phyloP scores from a whole-genome alignment of 1,140 invertebrate species.

The Nymphalis io region DNA sequence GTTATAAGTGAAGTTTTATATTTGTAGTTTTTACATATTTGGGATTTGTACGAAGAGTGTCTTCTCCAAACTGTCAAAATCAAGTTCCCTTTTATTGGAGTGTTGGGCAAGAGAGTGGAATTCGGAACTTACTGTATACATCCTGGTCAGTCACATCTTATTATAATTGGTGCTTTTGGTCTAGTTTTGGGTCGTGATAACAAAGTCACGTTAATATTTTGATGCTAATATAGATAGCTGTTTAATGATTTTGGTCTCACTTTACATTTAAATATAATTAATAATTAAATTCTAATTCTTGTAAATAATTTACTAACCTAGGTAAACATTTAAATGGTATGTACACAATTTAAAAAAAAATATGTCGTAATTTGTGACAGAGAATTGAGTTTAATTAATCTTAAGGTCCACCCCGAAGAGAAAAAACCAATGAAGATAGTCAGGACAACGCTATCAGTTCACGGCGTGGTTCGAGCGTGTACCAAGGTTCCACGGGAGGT shows the following conservation, averaged over 20 bases:
- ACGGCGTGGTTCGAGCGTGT: constrained; percentile 52
- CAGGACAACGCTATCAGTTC: constrained; percentile 32
- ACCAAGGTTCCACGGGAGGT: constrained; percentile 51
- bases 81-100: constrained; percentile 78
- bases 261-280: no score
- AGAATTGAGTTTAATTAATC: neutral
- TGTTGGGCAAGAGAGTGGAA: constrained; percentile 78
- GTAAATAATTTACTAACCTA: no score
- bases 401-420: constrained; percentile 51
- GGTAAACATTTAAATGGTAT: no score
- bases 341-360: no score
- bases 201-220: neutral
- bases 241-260: no score
- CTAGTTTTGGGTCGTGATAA: no score
- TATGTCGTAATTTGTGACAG: no score
- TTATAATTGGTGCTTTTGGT: no score
- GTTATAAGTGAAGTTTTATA: constrained; percentile 8
- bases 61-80: constrained; percentile 79
- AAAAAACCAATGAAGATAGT: constrained; percentile 27
- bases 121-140: constrained; percentile 79
- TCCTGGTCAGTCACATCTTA: constrained; percentile 58
- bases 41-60: constrained; percentile 79
- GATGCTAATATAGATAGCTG: neutral
- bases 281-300: no score
- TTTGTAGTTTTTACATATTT: constrained; percentile 78